Base-by-base conservation (phyloP, 2,113 vertebrate species). In the Rhegmatorhina hoffmannsi region DNA sequence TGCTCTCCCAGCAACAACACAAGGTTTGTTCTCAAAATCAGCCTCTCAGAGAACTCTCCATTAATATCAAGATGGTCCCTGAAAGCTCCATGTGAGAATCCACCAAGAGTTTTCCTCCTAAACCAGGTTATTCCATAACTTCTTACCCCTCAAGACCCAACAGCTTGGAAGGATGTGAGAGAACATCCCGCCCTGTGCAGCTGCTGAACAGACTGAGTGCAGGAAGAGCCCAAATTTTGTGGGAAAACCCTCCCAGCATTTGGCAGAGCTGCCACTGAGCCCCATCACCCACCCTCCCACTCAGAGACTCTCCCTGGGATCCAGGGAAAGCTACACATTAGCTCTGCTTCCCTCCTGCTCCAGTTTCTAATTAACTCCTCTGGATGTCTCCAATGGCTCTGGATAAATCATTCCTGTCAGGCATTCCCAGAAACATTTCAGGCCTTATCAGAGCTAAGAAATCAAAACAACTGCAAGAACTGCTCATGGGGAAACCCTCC, bases 361-460 rank as follows among this genome's bases (percentile, higher is more conserved):
- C 59, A 62, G 62, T 70, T 72, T 93, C 84, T 92, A 70, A 89
- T 77, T 69, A 92, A 88, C 95, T 93, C 94, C 94, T 77, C 86
- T 40, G 72, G 77, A 76, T 70, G 69, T 79, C 84, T 81, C 44
- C 56, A 92, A 78, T 4, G 64, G 85, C 64, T 52, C 63, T 11
- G 76, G 77, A 95, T 82, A 95, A 92, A 72, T 64, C 85, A 60
- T 13, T 17, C 10, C 83, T 77, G 76, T 26, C 90, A 66, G 87
- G 63, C 78, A 44, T 40, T 81, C 70, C 38, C 74, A 90, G 69
- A 60, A 95, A 83, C 74, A 95, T 79, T 87, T 94, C 78, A 52
- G 59, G 58, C 76, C 55, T 82, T 84, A 85, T 86, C 92, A 92
- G 67, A 43, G 25, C 26, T 59, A 90, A 90, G 84, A 72, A 94